phyloP scores from a whole-genome alignment of 2,113 vertebrate species.

The Hippocampus guttulatus region DNA sequence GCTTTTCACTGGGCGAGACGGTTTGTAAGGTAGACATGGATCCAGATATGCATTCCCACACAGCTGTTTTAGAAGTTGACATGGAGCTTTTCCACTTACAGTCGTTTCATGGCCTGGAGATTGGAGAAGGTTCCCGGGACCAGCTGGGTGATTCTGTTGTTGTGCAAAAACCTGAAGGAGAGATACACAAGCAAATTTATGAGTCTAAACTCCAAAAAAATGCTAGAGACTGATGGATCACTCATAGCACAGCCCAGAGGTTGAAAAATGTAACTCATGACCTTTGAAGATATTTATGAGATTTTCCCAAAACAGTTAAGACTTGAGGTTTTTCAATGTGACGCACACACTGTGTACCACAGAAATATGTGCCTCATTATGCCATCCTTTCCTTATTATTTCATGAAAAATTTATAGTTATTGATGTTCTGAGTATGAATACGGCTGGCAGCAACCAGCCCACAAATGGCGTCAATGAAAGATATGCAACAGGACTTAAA shows the following conservation, averaged over 20 bases:
- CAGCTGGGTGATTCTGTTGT: constrained; percentile 93
- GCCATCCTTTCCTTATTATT: background rate
- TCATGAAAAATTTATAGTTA: background rate
- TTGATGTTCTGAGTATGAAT: background rate
- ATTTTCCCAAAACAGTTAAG: constrained; percentile 23
- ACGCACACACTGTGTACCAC: constrained; percentile 23
- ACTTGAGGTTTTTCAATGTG: constrained; percentile 13
- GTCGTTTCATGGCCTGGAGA: constrained; percentile 90
- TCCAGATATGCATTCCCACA: constrained; percentile 14
- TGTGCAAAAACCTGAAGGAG: constrained; percentile 90
- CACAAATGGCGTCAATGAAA: constrained; percentile 21
- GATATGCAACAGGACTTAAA: constrained; percentile 39
- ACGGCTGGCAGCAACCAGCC: background rate
- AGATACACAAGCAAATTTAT: constrained; percentile 6
- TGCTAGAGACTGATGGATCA: background rate
- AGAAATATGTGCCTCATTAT: constrained; percentile 16
- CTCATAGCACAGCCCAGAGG: background rate
- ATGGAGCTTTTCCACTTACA: constrained; percentile 80
- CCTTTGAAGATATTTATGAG: constrained; percentile 13
- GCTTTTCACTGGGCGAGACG: constrained; percentile 8
- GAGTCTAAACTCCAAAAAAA: background rate
- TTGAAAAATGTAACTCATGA: background rate
- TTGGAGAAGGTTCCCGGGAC: constrained; percentile 89
- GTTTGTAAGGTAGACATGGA: constrained; percentile 4
- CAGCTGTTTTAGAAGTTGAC: constrained; percentile 9